Evolutionary conservation across 2,797 vertebrate genomes (phyloP), one percentile per base, ranked within the genome.

Genomic region (Dendrocincla fuliginosa): DNA sequence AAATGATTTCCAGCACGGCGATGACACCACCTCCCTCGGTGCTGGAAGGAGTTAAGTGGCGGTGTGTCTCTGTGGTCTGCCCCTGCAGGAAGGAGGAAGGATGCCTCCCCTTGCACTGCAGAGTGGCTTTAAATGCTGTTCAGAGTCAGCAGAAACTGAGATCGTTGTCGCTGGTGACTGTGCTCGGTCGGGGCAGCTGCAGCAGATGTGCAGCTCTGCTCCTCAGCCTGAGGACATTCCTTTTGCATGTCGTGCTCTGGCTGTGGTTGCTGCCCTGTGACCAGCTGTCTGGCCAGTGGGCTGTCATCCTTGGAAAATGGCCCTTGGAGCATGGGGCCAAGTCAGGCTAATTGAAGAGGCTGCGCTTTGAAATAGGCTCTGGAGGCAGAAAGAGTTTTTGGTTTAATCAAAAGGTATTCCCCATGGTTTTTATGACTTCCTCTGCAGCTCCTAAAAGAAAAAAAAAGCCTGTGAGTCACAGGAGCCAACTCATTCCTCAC

Each of bases 71-170:
- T 95, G 91, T 76, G 94, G 91, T 91, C 83, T 84, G 65, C 27
- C 27, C 41, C 56, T 37, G 67, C 83, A 86, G 79, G 41, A 79
- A 30, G 88, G 78, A 93, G 92, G 90, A 97, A 97, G 59, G 32
- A 6, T 32, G 9, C 59, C 37, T 37, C 63, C 82, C 55, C 25
- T 11, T 23, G 59, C 39, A 4, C 19, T 23, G 41, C 70, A 37
- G 63, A 52, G 61, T 28, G 30, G 39, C 60, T 53, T 42, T 22
- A 27, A 57, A 14, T 3, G 49, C 73, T 81, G 9, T 6, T 94
- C 41, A 86, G 73, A 78, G 57, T 16, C 7, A 64, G 78, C 2
- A 61, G 47, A 87, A 69, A 18, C 16, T 17, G 64, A 95, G 65
- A 35, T 82, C 0, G 0, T 30, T 13, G 3, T 69, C 0, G 0